These are phyloP conservation scores for Plestiodon gilberti DNA, from an alignment of 2,113 vertebrate genomes.

Conservation along the genomic window DNA sequence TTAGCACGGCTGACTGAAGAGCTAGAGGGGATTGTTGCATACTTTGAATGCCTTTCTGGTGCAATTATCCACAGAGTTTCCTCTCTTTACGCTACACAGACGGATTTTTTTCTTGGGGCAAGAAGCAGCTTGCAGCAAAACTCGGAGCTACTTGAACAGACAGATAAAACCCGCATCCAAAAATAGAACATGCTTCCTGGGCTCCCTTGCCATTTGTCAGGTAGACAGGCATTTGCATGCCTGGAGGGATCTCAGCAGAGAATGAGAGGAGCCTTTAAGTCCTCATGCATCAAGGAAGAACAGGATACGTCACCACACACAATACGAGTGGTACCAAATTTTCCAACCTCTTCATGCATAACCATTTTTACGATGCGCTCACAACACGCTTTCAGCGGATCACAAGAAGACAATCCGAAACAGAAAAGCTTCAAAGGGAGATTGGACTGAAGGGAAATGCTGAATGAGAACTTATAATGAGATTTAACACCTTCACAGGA, in stretches of 20 bases:
- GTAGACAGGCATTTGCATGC: neutral
- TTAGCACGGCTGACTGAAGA: neutral
- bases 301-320: neutral
- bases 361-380: neutral
- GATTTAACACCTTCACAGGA: no score
- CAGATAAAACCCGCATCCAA: neutral
- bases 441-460: no score
- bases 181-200: neutral
- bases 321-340: neutral
- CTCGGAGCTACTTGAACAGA: neutral
- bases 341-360: neutral
- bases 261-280: neutral
- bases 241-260: neutral
- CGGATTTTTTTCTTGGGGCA: neutral
- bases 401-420: no score
- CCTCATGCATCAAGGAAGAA: neutral
- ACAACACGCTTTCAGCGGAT: neutral
- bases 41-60: neutral
- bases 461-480: no score
- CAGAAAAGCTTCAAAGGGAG: no score
- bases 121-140: neutral
- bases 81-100: neutral
- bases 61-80: neutral
- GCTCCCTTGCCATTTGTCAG: neutral
- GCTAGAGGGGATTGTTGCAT: neutral